Base-by-base conservation (phyloP, 2,113 vertebrate genomes). In the Bucco capensis region DNA sequence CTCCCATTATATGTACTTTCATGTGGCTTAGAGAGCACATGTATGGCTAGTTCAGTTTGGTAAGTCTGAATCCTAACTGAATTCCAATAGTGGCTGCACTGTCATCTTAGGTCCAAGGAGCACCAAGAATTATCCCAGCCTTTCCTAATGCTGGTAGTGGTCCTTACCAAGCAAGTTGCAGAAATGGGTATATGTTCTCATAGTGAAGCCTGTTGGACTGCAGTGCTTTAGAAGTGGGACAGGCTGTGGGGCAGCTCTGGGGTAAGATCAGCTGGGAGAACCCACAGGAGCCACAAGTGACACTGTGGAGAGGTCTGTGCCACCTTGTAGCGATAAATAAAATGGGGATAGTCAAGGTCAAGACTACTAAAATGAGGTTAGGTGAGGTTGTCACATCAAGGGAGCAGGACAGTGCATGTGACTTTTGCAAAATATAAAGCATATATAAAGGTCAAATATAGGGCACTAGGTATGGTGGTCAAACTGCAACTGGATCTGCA, bases 251-350 rank as follows among this genome's bases (percentile, higher is more conserved):
- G 23, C 22, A 69, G 22, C 8, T 75, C 31, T 51, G n/a, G 19
- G 22, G 4, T 38, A 35, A n/a, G 8, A 62, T 13, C 0, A 0
- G 15, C 42, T 69, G 38, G 49, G 54, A 56, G 16, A 16, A 19
- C 17, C 28, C 40, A 57, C 3, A 2, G 14, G 42, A 92, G n/a
- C 30, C 49, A 35, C 10, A 14, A 56, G 49, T n/a, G 49, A 72
- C 11, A 16, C 53, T 53, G 31, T 37, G 25, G 50, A 64, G 87
- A 82, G 27, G 16, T 21, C 24, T 79, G 53, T 61, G 82, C 11
- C 37, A 49, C 24, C 35, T 28, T 19, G 6, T 64, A 61, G 16
- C 18, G 19, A 74, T 22, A 12, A n/a, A 62, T 27, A 47, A 17
- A 61, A 53, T 10, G 19, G 18, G 8, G 24, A 62, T 11, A 88